Evolutionary conservation across 2,797 vertebrate genomes (phyloP).

Genomic region (Myotis vivesi): DNA sequence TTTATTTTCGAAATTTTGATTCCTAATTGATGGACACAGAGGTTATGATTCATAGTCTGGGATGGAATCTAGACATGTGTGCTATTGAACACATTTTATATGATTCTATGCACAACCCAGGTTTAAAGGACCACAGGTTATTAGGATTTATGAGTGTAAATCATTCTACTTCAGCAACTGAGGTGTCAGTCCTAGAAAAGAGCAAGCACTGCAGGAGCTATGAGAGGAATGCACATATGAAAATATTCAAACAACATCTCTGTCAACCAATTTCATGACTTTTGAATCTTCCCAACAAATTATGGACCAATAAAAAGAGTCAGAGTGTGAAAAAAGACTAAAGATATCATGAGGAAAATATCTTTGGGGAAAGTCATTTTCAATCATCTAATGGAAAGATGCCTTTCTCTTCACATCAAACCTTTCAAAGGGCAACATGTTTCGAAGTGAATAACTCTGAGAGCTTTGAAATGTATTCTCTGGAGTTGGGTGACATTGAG

Average conservation of each 20-base stretch:
- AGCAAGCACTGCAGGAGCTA: neutral
- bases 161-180: neutral
- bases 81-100: neutral
- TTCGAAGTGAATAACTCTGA: neutral
- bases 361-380: neutral
- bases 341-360: neutral
- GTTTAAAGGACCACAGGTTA: neutral
- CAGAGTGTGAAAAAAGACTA: neutral
- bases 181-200: neutral
- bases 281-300: neutral
- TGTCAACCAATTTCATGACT: neutral
- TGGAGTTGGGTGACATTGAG: neutral
- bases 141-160: neutral
- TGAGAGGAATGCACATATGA: neutral
- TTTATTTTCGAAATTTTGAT: neutral
- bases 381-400: neutral
- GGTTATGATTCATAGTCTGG: neutral
- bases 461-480: neutral
- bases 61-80: neutral
- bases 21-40: neutral
- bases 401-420: neutral
- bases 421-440: neutral
- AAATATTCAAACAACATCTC: neutral
- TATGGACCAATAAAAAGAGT: neutral
- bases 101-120: neutral